phyloP scores from a whole-genome alignment of 2,113 vertebrate species.

The Petrocephalus microphthalmus region DNA sequence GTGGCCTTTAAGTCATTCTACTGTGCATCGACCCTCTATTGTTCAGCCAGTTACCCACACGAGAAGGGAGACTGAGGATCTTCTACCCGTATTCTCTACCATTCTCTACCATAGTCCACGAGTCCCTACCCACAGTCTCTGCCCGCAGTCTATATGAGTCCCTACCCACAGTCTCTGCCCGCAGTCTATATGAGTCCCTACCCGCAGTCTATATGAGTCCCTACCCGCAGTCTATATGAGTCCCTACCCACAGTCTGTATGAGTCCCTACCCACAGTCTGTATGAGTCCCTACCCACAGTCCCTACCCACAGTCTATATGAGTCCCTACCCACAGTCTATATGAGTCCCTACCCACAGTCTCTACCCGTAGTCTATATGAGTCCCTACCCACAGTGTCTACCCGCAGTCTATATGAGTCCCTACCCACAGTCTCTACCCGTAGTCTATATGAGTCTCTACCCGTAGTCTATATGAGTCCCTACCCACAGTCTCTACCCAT shows the following conservation, averaged over 20 bases:
- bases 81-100: background rate
- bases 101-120: background rate
- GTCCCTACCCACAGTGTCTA: too few relatives aligned
- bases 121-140: background rate
- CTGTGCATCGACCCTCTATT: background rate
- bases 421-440: background rate
- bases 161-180: background rate
- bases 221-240: background rate
- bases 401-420: too few relatives aligned
- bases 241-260: background rate
- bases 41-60: background rate
- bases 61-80: too few relatives aligned
- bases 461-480: too few relatives aligned
- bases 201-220: background rate
- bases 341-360: background rate
- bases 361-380: background rate
- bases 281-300: background rate
- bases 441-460: background rate
- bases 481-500: too few relatives aligned
- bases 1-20: background rate
- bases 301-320: background rate
- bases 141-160: background rate
- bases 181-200: too few relatives aligned
- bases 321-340: background rate
- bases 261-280: background rate